Evolutionary conservation across 2,113 vertebrate genomes (phyloP).

Genomic region (Upupa epops): DNA sequence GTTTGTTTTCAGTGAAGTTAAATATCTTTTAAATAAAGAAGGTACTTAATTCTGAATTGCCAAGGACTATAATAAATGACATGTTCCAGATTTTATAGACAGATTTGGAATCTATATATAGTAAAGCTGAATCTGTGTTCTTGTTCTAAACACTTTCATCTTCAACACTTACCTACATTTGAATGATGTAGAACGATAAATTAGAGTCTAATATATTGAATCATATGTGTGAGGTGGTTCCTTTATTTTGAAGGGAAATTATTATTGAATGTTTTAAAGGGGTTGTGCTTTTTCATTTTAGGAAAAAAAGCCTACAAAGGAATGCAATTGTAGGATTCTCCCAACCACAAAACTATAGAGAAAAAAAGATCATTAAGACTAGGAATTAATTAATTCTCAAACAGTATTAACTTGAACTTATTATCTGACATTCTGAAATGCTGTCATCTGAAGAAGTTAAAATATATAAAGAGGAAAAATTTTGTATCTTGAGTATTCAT

Average conservation of each 20-base stretch:
- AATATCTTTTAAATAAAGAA: not conserved
- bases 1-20: not conserved
- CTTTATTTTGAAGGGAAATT: not conserved
- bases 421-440: not conserved
- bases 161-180: constrained; percentile 11
- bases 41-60: not conserved
- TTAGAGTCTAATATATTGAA: not conserved
- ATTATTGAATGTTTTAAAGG: not conserved
- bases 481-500: not conserved
- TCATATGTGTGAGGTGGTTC: not conserved
- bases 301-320: not conserved
- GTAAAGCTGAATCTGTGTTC: constrained; percentile 16
- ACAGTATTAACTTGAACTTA: not conserved
- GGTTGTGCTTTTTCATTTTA: not conserved
- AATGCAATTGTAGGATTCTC: not conserved
- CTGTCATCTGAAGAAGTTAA: not conserved
- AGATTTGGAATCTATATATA: not conserved
- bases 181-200: constrained; percentile 17
- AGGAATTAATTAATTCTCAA: not conserved
- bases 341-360: not conserved
- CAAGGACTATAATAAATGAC: not conserved
- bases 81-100: not conserved
- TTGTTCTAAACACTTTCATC: not conserved
- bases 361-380: not conserved
- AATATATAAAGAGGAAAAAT: not conserved